Conservation (phyloP, 2,113 vertebrate genomes). For the Ictidomys tridecemlineatus region DNA sequence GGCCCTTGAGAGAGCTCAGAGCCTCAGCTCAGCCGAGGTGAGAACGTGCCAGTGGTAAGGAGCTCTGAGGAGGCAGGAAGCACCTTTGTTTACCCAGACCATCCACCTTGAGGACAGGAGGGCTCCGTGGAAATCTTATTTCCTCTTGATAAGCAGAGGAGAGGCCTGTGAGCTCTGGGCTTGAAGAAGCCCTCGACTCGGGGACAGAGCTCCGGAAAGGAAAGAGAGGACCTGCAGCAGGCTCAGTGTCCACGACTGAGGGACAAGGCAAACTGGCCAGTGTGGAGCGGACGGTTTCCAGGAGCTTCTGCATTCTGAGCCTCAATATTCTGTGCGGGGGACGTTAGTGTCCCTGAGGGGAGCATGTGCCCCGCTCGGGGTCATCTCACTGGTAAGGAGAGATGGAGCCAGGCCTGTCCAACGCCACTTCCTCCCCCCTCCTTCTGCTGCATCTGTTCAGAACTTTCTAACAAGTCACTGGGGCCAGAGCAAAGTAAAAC, state of each 20-base stretch:
- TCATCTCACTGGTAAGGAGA: not conserved
- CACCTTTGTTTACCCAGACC: too few species aligned
- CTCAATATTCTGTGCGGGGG: not conserved
- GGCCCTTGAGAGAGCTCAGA: rapidly evolving
- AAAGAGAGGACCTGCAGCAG: not conserved
- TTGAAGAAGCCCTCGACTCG: not conserved
- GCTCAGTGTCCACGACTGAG: rapidly evolving
- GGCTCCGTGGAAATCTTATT: not conserved
- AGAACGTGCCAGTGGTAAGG: rapidly evolving
- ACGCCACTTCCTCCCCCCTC: not conserved
- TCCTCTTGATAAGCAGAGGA: not conserved
- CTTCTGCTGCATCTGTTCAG: rapidly evolving
- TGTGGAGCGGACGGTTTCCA: not conserved
- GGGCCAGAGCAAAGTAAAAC: rapidly evolving
- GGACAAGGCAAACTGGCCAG: not conserved
- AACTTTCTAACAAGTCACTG: not conserved
- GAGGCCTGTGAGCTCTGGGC: not conserved
- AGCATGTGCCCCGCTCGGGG: not conserved
- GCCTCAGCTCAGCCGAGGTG: not conserved
- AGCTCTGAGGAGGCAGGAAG: not conserved
- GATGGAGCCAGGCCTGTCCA: not conserved
- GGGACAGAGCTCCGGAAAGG: not conserved
- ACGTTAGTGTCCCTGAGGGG: rapidly evolving
- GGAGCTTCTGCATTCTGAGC: rapidly evolving
- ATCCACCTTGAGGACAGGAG: not conserved